These are phyloP conservation scores for Nasonovia ribisnigri DNA, from an alignment of 2,888 invertebrate species.

Conservation along the genomic window DNA sequence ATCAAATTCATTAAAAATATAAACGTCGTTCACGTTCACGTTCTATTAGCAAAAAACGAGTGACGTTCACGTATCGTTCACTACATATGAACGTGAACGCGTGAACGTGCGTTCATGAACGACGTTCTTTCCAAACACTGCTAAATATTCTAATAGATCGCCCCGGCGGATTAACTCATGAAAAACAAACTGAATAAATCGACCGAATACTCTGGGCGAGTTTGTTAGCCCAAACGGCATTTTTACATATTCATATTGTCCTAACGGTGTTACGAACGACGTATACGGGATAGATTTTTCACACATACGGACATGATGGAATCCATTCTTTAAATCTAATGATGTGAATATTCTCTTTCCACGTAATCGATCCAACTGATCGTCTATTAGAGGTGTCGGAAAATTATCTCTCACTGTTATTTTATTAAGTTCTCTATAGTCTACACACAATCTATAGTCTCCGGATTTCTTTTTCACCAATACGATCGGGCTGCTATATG, in stretches of 20 bases:
- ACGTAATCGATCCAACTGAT: neutral
- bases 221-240: too few species aligned
- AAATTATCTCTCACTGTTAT: neutral
- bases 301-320: neutral
- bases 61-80: too few species aligned
- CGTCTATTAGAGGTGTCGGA: neutral
- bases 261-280: neutral
- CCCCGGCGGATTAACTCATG: constrained; percentile 68
- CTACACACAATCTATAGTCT: too few species aligned
- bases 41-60: too few species aligned
- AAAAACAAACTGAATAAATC: constrained; percentile 68
- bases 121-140: too few species aligned
- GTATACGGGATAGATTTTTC: neutral
- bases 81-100: too few species aligned
- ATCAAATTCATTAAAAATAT: too few species aligned
- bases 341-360: neutral
- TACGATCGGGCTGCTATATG: neutral
- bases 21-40: too few species aligned
- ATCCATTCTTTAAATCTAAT: neutral
- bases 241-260: neutral
- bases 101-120: too few species aligned
- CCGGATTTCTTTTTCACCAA: neutral
- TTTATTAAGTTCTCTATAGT: too few species aligned
- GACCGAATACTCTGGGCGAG: constrained; percentile 4
- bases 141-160: constrained; percentile 67